Percentiles rank a stretch among this genome's conserved stretches.
These are phyloP conservation scores for Alosa sapidissima DNA, from an alignment of 2,797 vertebrate genomes.

Conservation along the genomic window DNA sequence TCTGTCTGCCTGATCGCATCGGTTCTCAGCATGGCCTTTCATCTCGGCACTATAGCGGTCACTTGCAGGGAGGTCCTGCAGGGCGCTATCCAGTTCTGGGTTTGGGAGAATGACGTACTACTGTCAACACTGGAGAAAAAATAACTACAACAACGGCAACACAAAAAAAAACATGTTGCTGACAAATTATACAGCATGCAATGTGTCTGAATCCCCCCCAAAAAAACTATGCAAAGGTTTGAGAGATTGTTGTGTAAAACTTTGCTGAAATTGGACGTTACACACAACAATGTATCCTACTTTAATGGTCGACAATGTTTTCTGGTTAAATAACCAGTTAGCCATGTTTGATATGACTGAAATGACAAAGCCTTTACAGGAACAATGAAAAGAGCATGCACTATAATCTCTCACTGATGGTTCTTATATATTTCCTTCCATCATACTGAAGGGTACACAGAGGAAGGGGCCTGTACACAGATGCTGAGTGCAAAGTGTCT, in stretches of 20 bases:
- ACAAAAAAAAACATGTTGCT: slow-evolving; percentile 29
- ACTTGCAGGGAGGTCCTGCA: slow-evolving; percentile 68
- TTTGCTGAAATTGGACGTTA: not conserved
- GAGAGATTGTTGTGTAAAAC: not conserved
- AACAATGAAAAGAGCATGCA: not conserved
- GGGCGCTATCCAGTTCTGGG: slow-evolving; percentile 65
- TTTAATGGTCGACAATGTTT: not conserved
- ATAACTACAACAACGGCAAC: slow-evolving; percentile 5
- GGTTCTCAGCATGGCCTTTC: slow-evolving; percentile 64
- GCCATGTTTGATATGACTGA: slow-evolving; percentile 49
- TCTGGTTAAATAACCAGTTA: slow-evolving; percentile 59
- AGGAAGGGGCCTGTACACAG: not conserved
- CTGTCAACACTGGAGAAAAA: slow-evolving; percentile 56
- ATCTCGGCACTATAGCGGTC: slow-evolving; percentile 68
- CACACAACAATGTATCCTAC: slow-evolving; percentile 7
- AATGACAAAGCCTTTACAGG: not conserved
- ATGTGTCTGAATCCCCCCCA: not conserved
- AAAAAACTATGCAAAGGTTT: not conserved
- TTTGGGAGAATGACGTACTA: slow-evolving; percentile 66
- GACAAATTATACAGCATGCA: not conserved
- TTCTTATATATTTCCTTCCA: not conserved
- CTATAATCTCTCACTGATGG: not conserved
- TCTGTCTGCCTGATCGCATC: slow-evolving; percentile 65
- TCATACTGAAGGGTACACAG: not conserved
- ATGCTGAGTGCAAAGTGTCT: not conserved